Base-by-base conservation (phyloP, 2,113 vertebrate genomes). In the Pituophis catenifer region DNA sequence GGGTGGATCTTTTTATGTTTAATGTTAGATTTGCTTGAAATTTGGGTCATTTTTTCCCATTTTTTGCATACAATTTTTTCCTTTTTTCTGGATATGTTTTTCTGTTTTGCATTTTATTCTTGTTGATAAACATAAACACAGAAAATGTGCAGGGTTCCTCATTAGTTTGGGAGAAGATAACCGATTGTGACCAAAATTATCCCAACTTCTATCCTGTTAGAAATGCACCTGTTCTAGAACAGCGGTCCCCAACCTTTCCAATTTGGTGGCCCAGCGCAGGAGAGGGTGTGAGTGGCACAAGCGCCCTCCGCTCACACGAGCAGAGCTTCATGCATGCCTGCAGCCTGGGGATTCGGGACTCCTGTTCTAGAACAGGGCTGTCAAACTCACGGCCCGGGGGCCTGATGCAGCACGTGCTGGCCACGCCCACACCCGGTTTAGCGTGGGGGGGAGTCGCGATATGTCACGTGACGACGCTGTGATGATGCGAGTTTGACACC, bases 381-480 rank as follows among this genome's bases (percentile, higher is more conserved):
- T 12, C 12, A 54, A 54, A 54, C 53, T 54, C 53, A 3, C 12
- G 3, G 53, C 12, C 53, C 3, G 3, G 1, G 52, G 52, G 52
- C 10, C 10, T 8, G 53, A 54, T 54, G 12, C 53, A 54, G 12
- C 53, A 54, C 12, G 53, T 11, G 0, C 53, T 54, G 53, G 12
- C 53, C 53, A 54, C 53, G 3, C 53, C 53, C 53, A 53, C 53
- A 53, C 0, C 53, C 12, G 2, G 53, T 54, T 54, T 54, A 54
- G 12, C 53, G 2, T 13, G 12, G 53, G 12, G 12, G 8, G 8
- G 11, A 11, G 2, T 12, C 2, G 2, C 0, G 2, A 12, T 53
- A 53, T 52, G 50, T 53, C 2, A 53, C 9, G 1, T 52, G 52
- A 52, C 1, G 10, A 53, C 1, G 10, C 1, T 54, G 53, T 54